Evolutionary conservation across 2,888 invertebrate genomes (phyloP).

Genomic region (Elaeidobius kamerunicus): DNA sequence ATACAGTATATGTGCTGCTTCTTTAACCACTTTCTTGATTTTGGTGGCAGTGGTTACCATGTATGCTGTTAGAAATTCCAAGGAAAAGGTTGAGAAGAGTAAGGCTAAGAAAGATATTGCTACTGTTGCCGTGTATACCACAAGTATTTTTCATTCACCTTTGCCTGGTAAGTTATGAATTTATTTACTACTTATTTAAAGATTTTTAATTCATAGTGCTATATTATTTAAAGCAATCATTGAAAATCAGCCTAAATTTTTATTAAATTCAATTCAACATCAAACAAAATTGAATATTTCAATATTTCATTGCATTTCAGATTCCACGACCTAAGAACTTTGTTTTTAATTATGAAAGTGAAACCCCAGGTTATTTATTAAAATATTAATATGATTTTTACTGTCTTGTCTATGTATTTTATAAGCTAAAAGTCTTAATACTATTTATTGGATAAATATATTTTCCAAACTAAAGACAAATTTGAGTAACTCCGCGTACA

Average conservation of each 20-base stretch:
- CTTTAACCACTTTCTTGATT: conserved; percentile 55
- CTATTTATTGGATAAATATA: too few relatives aligned
- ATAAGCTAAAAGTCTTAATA: too few relatives aligned
- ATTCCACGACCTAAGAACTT: too few relatives aligned
- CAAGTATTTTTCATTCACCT: conserved; percentile 58
- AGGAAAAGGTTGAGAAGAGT: conserved; percentile 46
- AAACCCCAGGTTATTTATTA: too few relatives aligned
- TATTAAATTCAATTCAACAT: neutral
- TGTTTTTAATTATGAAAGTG: too few relatives aligned
- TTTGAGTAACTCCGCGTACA: too few relatives aligned
- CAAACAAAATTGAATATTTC: too few relatives aligned
- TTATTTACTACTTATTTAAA: neutral
- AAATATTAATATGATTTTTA: too few relatives aligned
- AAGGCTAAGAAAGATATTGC: conserved; percentile 52
- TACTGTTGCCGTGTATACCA: conserved; percentile 52
- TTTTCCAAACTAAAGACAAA: too few relatives aligned
- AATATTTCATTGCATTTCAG: too few relatives aligned
- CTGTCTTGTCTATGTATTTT: too few relatives aligned
- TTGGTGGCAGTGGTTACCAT: conserved; percentile 54
- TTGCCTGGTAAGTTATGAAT: conserved; percentile 51
- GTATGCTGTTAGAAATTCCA: conserved; percentile 50
- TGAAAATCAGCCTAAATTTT: neutral
- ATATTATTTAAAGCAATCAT: too few relatives aligned
- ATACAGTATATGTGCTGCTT: conserved; percentile 51
- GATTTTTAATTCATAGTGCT: neutral